Percentiles rank a stretch among this genome's conserved stretches.
Evolutionary conservation across 1,140 invertebrate species (phyloP).

Genomic region (Heliconius congener): DNA sequence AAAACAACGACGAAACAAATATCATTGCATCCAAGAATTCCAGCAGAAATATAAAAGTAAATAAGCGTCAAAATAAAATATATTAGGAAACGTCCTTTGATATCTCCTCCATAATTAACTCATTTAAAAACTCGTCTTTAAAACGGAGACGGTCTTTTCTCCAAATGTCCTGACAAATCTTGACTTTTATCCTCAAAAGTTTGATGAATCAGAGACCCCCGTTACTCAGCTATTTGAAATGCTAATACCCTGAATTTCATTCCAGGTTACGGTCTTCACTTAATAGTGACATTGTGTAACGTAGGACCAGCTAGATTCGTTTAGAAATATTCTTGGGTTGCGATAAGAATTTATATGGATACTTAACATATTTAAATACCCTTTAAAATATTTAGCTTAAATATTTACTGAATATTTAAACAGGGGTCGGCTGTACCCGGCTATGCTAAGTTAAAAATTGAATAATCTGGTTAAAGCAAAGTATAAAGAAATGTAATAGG

Average conservation of each 20-base stretch:
- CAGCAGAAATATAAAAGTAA: not conserved
- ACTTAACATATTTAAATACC: not conserved
- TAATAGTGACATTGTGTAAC: slow-evolving; percentile 41
- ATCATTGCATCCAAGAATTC: not conserved
- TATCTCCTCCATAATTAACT: slow-evolving; percentile 21
- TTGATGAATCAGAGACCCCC: slow-evolving; percentile 40
- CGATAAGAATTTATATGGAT: slow-evolving; percentile 8
- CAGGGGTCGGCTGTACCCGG: not conserved
- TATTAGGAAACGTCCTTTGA: slow-evolving; percentile 6
- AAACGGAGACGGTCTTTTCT: slow-evolving; percentile 5
- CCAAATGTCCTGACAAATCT: slow-evolving; percentile 20
- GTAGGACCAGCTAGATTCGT: slow-evolving; percentile 22
- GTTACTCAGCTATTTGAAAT: slow-evolving; percentile 41
- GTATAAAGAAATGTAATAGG: too few relatives aligned
- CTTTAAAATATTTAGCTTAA: not conserved
- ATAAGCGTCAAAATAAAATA: slow-evolving; percentile 1
- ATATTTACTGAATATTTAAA: not conserved
- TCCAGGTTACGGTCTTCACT: slow-evolving; percentile 41
- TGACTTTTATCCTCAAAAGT: slow-evolving; percentile 29
- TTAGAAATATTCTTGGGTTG: not conserved
- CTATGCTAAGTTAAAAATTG: not conserved
- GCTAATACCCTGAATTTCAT: slow-evolving; percentile 43
- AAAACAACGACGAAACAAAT: not conserved
- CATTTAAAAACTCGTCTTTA: slow-evolving; percentile 22
- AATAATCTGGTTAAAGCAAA: not conserved